A percentile compares a stretch with the other conserved stretches of the same genome.
phyloP scores from a whole-genome alignment of 2,888 invertebrate genomes.

The Lycocerus yunnanus region DNA sequence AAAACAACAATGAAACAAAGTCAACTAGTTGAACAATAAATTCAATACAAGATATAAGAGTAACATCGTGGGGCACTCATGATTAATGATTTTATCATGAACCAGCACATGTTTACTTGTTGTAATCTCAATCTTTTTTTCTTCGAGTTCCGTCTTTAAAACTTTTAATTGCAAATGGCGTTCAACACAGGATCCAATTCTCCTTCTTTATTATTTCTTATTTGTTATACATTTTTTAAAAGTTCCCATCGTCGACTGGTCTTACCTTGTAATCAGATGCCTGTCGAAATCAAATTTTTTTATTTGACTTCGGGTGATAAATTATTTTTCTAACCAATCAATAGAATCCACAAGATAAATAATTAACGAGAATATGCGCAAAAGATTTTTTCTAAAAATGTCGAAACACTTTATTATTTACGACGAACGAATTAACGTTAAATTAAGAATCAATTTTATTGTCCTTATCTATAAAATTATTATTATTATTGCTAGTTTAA shows the following conservation, averaged over 20 bases:
- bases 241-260: slow-evolving; percentile 9
- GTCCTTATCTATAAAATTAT: slow-evolving; percentile 2
- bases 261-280: slow-evolving; percentile 16
- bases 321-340: not conserved
- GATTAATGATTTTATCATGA: slow-evolving; percentile 37
- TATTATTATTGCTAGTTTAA: not conserved
- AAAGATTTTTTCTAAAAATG: not conserved
- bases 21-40: slow-evolving; percentile 4
- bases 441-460: slow-evolving; percentile 8
- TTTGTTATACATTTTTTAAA: slow-evolving; percentile 18
- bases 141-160: slow-evolving; percentile 15
- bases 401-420: not conserved
- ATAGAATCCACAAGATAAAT: not conserved
- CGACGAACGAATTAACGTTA: slow-evolving; percentile 13
- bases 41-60: slow-evolving; percentile 25
- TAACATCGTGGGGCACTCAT: slow-evolving; percentile 24
- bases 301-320: not conserved
- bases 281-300: slow-evolving; percentile 14
- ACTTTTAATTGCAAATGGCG: slow-evolving; percentile 38
- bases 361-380: not conserved
- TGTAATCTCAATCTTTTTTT: slow-evolving; percentile 35
- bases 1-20: not conserved
- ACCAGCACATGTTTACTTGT: slow-evolving; percentile 36
- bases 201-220: slow-evolving; percentile 21
- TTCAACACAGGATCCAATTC: slow-evolving; percentile 31